phyloP scores from a whole-genome alignment of 2,113 vertebrate genomes.

The Petrocephalus zakoni region DNA sequence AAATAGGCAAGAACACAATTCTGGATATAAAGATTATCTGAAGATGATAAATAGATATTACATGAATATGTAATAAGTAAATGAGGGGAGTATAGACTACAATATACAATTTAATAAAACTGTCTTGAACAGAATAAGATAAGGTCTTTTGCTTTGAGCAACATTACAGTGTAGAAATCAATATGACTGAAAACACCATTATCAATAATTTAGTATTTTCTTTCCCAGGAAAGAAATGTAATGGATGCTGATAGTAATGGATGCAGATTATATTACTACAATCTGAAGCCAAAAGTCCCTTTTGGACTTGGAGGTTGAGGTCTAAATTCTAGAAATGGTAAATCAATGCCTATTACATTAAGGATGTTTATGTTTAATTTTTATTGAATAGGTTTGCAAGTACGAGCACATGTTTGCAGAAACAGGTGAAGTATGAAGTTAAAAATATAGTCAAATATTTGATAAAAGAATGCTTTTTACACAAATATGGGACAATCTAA shows the following conservation, averaged over 20 bases:
- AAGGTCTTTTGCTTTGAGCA: conserved; percentile 18
- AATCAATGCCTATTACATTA: conserved; percentile 20
- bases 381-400: conserved; percentile 19
- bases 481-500: neutral
- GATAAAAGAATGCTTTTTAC: neutral
- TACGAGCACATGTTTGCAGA: conserved; percentile 5
- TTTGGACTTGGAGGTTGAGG: conserved; percentile 14
- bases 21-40: conserved; percentile 27
- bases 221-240: conserved; percentile 18
- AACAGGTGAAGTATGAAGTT: conserved; percentile 12
- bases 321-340: conserved; percentile 16
- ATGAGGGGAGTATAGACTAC: conserved; percentile 10
- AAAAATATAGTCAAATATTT: neutral
- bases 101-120: conserved; percentile 18
- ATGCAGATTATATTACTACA: conserved; percentile 21
- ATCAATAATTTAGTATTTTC: conserved; percentile 30
- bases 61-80: conserved; percentile 6
- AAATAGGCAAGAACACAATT: conserved; percentile 46
- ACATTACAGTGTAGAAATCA: conserved; percentile 22
- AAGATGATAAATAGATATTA: conserved; percentile 33
- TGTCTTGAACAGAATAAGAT: conserved; percentile 7
- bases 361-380: conserved; percentile 21
- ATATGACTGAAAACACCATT: conserved; percentile 23
- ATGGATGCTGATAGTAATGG: conserved; percentile 20
- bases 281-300: conserved; percentile 20